Evolutionary conservation across 2,113 vertebrate genomes (phyloP).

Genomic region (Octodon degus): DNA sequence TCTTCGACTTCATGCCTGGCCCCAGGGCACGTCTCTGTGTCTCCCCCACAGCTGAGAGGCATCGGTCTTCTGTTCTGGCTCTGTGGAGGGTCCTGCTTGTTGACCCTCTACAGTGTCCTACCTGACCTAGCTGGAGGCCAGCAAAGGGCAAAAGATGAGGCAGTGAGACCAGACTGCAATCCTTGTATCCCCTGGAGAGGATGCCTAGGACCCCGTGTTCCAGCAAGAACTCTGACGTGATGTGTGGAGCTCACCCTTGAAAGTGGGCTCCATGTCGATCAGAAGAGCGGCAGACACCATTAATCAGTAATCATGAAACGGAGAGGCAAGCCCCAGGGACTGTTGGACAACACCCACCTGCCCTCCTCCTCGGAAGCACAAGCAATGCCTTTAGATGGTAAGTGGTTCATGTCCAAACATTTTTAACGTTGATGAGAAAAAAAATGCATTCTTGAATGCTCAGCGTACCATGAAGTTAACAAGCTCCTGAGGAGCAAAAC

Average conservation of each 20-base stretch:
- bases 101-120: not conserved
- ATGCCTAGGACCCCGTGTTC: not conserved
- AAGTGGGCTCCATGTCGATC: not conserved
- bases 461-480: conserved; percentile 33
- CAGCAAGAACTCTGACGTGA: not conserved
- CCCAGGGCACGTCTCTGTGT: not conserved
- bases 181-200: not conserved
- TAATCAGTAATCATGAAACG: not conserved
- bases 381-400: not conserved
- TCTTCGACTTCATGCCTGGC: not conserved
- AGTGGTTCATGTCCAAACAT: conserved; percentile 37
- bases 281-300: not conserved
- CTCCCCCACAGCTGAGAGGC: not conserved
- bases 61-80: too few species aligned
- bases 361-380: not conserved
- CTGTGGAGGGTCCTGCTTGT: too few species aligned
- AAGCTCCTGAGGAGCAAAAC: conserved; percentile 55
- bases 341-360: not conserved
- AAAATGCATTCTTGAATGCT: conserved; percentile 51
- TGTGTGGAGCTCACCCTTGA: not conserved
- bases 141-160: not conserved
- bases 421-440: conserved; percentile 55
- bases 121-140: not conserved
- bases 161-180: not conserved
- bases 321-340: not conserved